Conservation (phyloP, 2,888 invertebrate species). For the Antitype chi region DNA sequence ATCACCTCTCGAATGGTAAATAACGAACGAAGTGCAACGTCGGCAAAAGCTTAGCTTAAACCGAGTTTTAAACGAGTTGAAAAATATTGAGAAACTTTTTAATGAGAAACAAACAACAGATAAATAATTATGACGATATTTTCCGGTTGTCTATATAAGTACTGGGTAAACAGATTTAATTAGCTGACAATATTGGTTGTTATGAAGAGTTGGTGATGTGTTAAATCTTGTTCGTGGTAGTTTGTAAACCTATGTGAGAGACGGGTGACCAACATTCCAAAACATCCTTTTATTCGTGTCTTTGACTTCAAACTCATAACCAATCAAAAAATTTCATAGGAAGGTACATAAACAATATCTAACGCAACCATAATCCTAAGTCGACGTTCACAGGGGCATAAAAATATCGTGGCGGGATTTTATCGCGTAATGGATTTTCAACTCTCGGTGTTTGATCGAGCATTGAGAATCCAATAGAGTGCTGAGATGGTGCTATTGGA, state of each 20-base stretch:
- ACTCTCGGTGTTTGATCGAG: no score
- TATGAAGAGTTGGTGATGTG: neutral
- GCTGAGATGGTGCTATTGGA: no score
- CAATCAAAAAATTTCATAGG: neutral
- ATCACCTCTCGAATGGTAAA: constrained; percentile 44
- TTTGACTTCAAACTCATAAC: neutral
- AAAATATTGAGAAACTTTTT: constrained; percentile 48
- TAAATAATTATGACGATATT: constrained; percentile 36
- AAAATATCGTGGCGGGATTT: no score
- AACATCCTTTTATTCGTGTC: neutral
- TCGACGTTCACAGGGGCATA: no score
- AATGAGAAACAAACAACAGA: constrained; percentile 52
- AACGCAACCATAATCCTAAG: neutral
- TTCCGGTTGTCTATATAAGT: constrained; percentile 30
- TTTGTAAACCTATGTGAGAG: neutral
- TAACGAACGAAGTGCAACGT: constrained; percentile 42
- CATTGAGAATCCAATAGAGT: no score
- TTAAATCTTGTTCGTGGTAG: neutral
- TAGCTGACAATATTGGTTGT: constrained; percentile 9
- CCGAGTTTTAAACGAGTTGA: constrained; percentile 15
- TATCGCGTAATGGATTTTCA: no score
- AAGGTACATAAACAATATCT: neutral
- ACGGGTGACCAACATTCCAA: neutral
- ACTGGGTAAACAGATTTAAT: constrained; percentile 32
- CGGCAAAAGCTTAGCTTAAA: constrained; percentile 11